Evolutionary conservation across 2,888 invertebrate species (phyloP).

Genomic region (Lydus trimaculatus): DNA sequence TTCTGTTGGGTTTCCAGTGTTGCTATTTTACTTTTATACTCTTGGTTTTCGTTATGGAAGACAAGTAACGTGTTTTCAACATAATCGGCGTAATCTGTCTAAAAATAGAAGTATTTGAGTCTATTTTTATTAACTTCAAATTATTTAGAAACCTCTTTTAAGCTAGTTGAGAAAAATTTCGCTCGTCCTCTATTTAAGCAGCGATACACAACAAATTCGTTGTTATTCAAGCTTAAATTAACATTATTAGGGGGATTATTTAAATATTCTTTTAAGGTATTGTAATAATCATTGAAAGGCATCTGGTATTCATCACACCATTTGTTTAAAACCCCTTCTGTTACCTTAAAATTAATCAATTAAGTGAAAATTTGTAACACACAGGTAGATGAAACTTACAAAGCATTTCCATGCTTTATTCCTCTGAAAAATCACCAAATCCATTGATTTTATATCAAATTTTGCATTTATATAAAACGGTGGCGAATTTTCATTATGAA

Average conservation of each 20-base stretch:
- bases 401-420: conserved; percentile 19
- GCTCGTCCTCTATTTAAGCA: conserved; percentile 23
- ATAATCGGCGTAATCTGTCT: conserved; percentile 35
- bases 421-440: conserved; percentile 11
- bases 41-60: conserved; percentile 21
- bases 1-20: conserved; percentile 15
- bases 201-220: conserved; percentile 35
- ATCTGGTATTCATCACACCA: conserved; percentile 34
- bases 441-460: background rate
- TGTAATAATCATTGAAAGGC: conserved; percentile 32
- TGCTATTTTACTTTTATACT: conserved; percentile 4
- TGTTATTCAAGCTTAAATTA: conserved; percentile 23
- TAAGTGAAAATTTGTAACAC: conserved; percentile 7
- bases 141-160: conserved; percentile 33
- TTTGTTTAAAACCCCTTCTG: conserved; percentile 28
- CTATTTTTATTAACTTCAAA: background rate
- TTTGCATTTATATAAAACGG: conserved; percentile 10
- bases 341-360: conserved; percentile 28
- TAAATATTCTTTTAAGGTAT: conserved; percentile 30
- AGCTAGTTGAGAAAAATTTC: conserved; percentile 36
- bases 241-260: conserved; percentile 9
- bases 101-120: conserved; percentile 12
- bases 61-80: conserved; percentile 35
- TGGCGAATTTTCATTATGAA: conserved; percentile 8
- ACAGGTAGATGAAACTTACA: conserved; percentile 7